Conservation (phyloP, 1,140 invertebrate species). For the Wiebesia pumilae region DNA sequence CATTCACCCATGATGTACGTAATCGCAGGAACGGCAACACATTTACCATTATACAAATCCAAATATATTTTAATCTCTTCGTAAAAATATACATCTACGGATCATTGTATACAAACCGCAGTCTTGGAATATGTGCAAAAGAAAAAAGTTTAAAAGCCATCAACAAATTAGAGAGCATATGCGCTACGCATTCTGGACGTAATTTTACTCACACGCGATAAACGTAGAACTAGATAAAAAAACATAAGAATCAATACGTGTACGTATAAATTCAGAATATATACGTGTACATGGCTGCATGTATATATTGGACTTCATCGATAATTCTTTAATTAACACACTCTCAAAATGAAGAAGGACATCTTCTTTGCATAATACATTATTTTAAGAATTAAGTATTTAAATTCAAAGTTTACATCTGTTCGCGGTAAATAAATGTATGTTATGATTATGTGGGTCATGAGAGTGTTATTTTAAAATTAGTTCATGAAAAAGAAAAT, state of each 20-base stretch:
- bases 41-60: background rate
- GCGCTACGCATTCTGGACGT: background rate
- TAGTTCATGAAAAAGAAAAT: background rate
- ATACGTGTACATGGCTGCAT: background rate
- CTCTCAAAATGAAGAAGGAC: no score
- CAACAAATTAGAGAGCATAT: background rate
- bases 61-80: background rate
- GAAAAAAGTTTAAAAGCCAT: background rate
- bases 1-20: background rate
- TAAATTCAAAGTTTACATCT: no score
- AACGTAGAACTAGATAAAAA: background rate
- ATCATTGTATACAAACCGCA: background rate
- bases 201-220: background rate
- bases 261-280: no score
- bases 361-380: no score
- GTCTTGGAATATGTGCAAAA: background rate
- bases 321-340: background rate
- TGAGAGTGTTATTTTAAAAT: background rate
- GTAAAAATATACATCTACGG: background rate
- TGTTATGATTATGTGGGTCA: no score
- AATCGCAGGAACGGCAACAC: background rate
- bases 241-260: constrained; percentile 21
- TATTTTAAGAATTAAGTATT: no score
- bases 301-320: background rate
- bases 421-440: no score